Percentiles rank a stretch among this genome's conserved stretches.
These are phyloP conservation scores for Micropoecilia bifurca DNA, from an alignment of 2,797 vertebrate species.

Conservation along the genomic window DNA sequence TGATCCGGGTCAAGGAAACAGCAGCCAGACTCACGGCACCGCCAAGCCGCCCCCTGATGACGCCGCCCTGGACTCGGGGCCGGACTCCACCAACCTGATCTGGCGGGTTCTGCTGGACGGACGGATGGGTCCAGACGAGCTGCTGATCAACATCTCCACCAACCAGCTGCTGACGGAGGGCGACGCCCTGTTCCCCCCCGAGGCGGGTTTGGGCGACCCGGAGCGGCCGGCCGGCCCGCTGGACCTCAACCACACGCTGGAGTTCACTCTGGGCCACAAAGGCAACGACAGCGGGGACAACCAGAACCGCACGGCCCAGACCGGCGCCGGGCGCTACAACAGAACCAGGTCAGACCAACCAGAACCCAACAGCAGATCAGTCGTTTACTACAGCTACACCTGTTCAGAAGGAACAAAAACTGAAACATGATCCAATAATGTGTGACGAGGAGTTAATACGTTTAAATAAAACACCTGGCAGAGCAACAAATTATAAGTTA, in stretches of 20 bases:
- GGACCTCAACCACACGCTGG: conserved; percentile 84
- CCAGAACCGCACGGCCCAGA: conserved; percentile 83
- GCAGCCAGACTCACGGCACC: conserved; percentile 82
- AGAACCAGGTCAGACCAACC: conserved; percentile 87
- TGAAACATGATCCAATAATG: conserved; percentile 54
- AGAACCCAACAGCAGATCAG: too few species aligned
- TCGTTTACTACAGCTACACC: conserved; percentile 46
- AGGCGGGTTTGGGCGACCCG: conserved; percentile 81
- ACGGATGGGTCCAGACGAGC: conserved; percentile 78
- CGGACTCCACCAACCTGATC: conserved; percentile 87
- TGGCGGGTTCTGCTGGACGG: conserved; percentile 84
- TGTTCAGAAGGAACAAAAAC: conserved; percentile 53
- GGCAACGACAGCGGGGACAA: conserved; percentile 87
- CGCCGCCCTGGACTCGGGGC: conserved; percentile 77
- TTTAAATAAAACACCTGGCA: background rate
- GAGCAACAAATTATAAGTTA: background rate
- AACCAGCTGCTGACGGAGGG: conserved; percentile 87
- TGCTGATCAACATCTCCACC: conserved; percentile 85
- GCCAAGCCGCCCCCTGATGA: conserved; percentile 65
- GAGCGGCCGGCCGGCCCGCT: conserved; percentile 68
- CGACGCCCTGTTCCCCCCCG: conserved; percentile 74
- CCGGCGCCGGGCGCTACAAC: conserved; percentile 84
- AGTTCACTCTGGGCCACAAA: conserved; percentile 82
- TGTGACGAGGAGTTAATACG: background rate
- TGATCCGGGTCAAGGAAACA: conserved; percentile 72